Conservation (phyloP, 2,113 vertebrate species). For the Scartelaos histophorus region DNA sequence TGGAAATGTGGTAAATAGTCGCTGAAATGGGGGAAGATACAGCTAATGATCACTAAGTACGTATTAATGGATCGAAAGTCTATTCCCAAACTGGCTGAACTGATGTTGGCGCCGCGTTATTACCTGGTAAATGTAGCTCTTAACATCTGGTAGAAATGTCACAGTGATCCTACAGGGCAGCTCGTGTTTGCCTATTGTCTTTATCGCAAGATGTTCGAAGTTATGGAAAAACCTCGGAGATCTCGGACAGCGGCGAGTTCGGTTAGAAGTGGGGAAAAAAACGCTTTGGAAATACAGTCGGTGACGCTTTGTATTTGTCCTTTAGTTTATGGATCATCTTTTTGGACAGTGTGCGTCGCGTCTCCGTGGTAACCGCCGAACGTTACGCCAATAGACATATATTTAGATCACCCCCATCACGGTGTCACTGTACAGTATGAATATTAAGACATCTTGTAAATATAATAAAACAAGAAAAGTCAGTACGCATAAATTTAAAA, state of each 20-base stretch:
- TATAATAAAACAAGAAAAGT: too few species aligned
- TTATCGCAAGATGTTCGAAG: background rate
- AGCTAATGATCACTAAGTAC: conserved; percentile 64
- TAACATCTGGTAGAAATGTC: background rate
- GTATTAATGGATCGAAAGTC: conserved; percentile 43
- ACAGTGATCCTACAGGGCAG: background rate
- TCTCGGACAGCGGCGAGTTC: background rate
- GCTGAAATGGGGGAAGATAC: conserved; percentile 46
- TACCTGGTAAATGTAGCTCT: conserved; percentile 37
- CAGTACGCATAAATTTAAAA: too few species aligned
- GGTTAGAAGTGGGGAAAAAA: background rate
- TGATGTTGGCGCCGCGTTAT: conserved; percentile 34
- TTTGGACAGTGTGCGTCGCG: too few species aligned
- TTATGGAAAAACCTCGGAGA: background rate
- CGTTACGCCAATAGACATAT: too few species aligned
- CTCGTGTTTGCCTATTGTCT: background rate
- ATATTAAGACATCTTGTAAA: too few species aligned
- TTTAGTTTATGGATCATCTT: too few species aligned
- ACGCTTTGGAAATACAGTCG: background rate
- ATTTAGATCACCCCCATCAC: too few species aligned
- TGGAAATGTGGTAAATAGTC: conserved; percentile 62
- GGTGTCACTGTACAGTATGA: too few species aligned
- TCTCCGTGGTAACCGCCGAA: too few species aligned
- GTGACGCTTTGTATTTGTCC: too few species aligned
- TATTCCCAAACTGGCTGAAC: conserved; percentile 27